Evolutionary conservation across 2,888 invertebrate genomes (phyloP).

Genomic region (Epinotia demarniana): DNA sequence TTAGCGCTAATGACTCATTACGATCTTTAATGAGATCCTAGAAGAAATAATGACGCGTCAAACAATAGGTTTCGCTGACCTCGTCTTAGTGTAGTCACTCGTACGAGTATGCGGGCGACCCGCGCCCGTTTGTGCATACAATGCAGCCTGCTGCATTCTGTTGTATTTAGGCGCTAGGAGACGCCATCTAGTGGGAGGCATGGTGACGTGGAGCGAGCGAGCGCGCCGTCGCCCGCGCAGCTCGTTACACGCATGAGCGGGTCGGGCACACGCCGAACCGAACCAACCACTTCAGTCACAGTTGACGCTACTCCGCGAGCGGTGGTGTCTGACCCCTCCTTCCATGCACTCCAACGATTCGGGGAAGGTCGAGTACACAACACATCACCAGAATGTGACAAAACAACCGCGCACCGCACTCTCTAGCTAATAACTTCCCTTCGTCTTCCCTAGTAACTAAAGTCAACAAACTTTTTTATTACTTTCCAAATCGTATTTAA

Average conservation of each 20-base stretch:
- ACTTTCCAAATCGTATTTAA: conserved; percentile 82
- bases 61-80: conserved; percentile 42
- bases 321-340: conserved; percentile 66
- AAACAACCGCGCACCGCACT: conserved; percentile 64
- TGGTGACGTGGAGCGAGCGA: conserved; percentile 44
- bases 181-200: conserved; percentile 57
- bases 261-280: conserved; percentile 60
- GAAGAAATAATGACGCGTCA: conserved; percentile 21
- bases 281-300: conserved; percentile 64
- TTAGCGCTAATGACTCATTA: conserved; percentile 8
- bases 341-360: conserved; percentile 63
- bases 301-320: conserved; percentile 66
- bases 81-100: conserved; percentile 36
- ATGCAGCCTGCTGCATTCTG: conserved; percentile 32
- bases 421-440: conserved; percentile 69
- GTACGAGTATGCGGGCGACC: conserved; percentile 14
- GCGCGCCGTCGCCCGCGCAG: conserved; percentile 51
- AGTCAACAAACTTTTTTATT: conserved; percentile 72
- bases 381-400: conserved; percentile 81
- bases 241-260: conserved; percentile 62
- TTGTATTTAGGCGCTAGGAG: conserved; percentile 6
- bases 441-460: conserved; percentile 71
- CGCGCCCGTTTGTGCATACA: conserved; percentile 35
- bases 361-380: conserved; percentile 71
- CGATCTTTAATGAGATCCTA: conserved; percentile 21